Evolutionary conservation across 2,797 vertebrate species (phyloP).

Genomic region (Lagorchestes hirsutus): DNA sequence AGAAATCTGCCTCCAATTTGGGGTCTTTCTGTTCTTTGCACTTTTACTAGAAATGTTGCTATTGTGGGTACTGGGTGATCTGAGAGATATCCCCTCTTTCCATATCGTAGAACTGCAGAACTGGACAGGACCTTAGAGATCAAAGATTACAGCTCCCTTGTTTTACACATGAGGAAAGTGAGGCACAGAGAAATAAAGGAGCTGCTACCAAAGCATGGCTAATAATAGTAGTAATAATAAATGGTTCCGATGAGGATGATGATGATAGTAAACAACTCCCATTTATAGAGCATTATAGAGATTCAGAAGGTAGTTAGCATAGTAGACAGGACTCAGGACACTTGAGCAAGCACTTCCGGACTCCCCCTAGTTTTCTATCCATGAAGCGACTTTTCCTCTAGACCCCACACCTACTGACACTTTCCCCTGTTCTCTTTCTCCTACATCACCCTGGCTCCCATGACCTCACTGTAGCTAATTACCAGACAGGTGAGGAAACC

Average conservation of each 20-base stretch:
- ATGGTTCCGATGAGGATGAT: not conserved
- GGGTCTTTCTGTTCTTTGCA: not conserved
- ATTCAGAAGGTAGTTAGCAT: not conserved
- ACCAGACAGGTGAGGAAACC: not conserved
- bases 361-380: not conserved
- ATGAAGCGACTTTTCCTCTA: not conserved
- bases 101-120: not conserved
- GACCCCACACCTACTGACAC: not conserved
- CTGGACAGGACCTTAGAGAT: not conserved
- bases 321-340: not conserved
- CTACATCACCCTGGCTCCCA: not conserved
- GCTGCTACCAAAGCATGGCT: not conserved
- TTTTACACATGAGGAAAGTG: not conserved
- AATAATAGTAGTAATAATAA: not conserved
- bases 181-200: not conserved
- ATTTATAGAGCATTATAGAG: not conserved
- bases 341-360: not conserved
- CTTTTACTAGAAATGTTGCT: not conserved
- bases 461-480: not conserved
- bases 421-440: not conserved
- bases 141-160: not conserved
- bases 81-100: not conserved
- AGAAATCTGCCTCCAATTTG: not conserved
- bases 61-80: not conserved
- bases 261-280: not conserved